These are phyloP conservation scores for Achroia grisella DNA, from an alignment of 1,140 invertebrate species.

Conservation along the genomic window DNA sequence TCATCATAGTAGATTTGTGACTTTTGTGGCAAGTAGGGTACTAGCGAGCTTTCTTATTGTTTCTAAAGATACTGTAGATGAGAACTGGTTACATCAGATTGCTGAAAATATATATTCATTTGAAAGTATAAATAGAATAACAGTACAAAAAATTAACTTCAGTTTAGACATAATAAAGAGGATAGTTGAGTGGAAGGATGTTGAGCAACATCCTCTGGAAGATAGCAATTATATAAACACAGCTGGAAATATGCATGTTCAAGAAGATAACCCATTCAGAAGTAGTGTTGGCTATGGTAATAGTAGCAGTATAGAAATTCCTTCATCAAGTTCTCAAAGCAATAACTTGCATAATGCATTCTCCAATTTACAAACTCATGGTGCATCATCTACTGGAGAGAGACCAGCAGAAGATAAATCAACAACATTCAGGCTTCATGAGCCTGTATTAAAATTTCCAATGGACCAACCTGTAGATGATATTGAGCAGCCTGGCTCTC, in stretches of 20 bases:
- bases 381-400: constrained; percentile 39
- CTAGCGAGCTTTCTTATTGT: constrained; percentile 88
- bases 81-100: constrained; percentile 84
- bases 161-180: constrained; percentile 88
- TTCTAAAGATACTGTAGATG: constrained; percentile 85
- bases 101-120: constrained; percentile 78
- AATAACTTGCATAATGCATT: constrained; percentile 58
- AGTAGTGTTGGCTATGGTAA: constrained; percentile 46
- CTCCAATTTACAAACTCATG: constrained; percentile 61
- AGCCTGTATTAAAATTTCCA: constrained; percentile 57
- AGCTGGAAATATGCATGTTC: constrained; percentile 36
- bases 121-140: constrained; percentile 73
- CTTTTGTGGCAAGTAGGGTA: constrained; percentile 85
- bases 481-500: constrained; percentile 39
- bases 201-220: constrained; percentile 86
- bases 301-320: constrained; percentile 32
- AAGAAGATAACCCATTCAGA: constrained; percentile 61
- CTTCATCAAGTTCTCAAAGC: constrained; percentile 43
- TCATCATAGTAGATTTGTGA: constrained; percentile 85
- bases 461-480: constrained; percentile 22
- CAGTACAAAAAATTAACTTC: constrained; percentile 83
- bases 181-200: constrained; percentile 90
- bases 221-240: constrained; percentile 74
- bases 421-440: constrained; percentile 47
- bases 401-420: constrained; percentile 29